phyloP scores from a whole-genome alignment of 2,113 vertebrate species.

The Podocnemis expansa region DNA sequence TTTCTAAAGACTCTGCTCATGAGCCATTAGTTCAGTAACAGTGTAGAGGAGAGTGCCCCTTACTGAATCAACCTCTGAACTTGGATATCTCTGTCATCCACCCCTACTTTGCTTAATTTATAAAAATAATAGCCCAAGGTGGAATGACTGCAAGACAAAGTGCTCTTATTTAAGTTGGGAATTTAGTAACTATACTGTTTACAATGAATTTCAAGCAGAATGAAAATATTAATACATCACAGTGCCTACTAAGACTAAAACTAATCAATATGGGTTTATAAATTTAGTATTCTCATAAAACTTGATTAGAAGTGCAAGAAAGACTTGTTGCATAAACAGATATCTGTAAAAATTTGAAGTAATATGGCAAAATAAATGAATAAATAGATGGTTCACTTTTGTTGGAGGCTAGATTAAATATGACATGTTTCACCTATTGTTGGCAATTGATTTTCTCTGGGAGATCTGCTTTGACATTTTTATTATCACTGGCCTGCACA shows the following conservation, averaged over 20 bases:
- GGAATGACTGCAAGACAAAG: fast-evolving
- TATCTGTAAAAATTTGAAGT: neutral
- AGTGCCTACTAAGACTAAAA: neutral
- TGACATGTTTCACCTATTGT: neutral
- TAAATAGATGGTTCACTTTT: neutral
- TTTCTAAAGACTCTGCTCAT: neutral
- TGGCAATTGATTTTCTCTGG: neutral
- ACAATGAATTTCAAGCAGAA: neutral
- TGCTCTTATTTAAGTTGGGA: neutral
- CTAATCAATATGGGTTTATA: neutral
- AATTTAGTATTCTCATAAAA: neutral
- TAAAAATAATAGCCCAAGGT: neutral
- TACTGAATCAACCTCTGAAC: neutral
- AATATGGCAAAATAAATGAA: neutral
- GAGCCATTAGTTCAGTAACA: neutral
- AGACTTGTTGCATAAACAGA: neutral
- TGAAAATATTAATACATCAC: neutral
- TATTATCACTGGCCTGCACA: neutral
- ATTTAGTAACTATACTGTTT: neutral
- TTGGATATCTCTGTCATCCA: neutral
- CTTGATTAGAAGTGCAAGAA: neutral
- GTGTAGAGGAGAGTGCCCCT: neutral
- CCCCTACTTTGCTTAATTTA: neutral
- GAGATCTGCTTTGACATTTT: neutral
- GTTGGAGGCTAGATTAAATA: neutral